phyloP scores from a whole-genome alignment of 2,113 vertebrate species.

The Coturnix japonica region DNA sequence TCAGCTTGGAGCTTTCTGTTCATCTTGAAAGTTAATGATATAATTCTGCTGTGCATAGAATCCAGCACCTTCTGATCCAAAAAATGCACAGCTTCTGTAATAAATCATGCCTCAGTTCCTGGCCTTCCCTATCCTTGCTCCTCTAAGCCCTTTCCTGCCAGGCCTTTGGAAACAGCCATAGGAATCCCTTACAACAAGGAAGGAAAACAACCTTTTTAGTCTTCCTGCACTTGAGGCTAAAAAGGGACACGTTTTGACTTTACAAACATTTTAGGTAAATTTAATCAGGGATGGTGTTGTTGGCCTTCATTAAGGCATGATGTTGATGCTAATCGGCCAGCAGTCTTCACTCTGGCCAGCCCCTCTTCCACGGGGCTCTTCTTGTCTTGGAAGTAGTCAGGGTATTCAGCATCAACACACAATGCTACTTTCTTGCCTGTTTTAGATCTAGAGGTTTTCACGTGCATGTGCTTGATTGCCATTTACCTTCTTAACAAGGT shows the following conservation, averaged over 20 bases:
- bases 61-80: neutral
- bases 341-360: neutral
- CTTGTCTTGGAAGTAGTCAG: neutral
- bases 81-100: neutral
- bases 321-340: neutral
- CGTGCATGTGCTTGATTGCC: accelerated
- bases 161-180: neutral
- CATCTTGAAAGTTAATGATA: neutral
- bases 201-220: neutral
- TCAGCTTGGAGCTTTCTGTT: neutral
- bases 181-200: neutral
- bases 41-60: neutral
- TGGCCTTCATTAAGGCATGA: neutral
- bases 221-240: neutral
- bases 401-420: neutral
- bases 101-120: accelerated
- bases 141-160: neutral
- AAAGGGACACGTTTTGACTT: neutral
- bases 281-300: neutral
- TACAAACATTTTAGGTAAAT: neutral
- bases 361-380: neutral
- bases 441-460: neutral
- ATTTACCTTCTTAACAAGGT: neutral
- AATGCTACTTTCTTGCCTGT: neutral
- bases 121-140: neutral